Base-by-base conservation (phyloP, 1,140 invertebrate genomes). In the Penaeus japonicus region DNA sequence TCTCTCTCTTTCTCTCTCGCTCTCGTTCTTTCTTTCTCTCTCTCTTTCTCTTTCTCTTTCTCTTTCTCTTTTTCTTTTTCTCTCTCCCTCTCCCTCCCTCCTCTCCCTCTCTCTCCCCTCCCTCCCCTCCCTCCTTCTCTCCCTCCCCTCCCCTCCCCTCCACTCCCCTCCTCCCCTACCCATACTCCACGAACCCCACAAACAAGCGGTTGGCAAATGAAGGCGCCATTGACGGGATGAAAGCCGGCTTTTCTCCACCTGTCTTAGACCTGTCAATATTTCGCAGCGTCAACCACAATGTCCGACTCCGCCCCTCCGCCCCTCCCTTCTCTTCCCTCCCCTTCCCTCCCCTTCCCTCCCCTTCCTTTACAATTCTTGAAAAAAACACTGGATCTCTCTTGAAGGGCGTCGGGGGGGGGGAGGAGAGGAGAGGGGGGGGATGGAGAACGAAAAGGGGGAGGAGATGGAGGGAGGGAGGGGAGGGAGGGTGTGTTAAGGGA, bases 231-330 rank as follows among this genome's bases (percentile, higher is more conserved):
- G 75, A 85, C 47, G 73, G 24, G 22, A 30, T 57, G 17, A 22
- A 10, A 53, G 54, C 24, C 22, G 80, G 39, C 53, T 59, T 88
- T 84, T 84, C 80, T 84, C 86, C 86, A 88, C 86, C 80, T 83
- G 80, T 84, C 80, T 47, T n/a, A 12, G 18, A 59, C 59, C 70
- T 88, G 86, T 83, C 86, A 88, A 88, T 88, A 88, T 55, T 57
- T 20, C 65, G 30, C 24, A 80, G 77, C 39, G 57, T 47, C 47
- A 15, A 47, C 47, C 47, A 47, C 47, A 47, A 47, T 47, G 47
- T 47, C 47, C 47, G 0, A 15, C 3, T 15, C 7, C 70, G 15
- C 27, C 70, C 24, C 70, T 3, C 24, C 3, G 18, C 70, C 27
- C 30, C 70, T 32, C 70, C 65, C 2, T 10, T 24, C n/a, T 24